Evolutionary conservation across 2,113 vertebrate species (phyloP), one percentile per base, ranked within the genome.

Genomic region (Pelecanoides urinatrix): DNA sequence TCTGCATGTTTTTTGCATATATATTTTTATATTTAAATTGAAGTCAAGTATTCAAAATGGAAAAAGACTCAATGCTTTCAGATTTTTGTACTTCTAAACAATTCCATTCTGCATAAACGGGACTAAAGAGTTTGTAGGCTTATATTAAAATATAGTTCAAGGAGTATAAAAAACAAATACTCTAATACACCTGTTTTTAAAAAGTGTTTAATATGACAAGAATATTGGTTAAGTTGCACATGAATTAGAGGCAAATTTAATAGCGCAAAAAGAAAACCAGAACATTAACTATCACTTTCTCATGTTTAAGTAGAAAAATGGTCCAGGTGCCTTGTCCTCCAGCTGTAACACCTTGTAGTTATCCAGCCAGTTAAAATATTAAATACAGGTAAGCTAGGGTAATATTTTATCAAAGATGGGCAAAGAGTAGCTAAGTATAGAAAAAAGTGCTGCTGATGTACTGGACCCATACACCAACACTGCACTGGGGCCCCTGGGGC

Each of bases 1-100:
- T 53, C 32, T 59, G 38, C 17, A 10, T 38, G 4, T 36, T 21
- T 62, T 91, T 59, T 81, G 29, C 15, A 32, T 83, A 80, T 38
- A 79, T 16, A 61, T 67, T 44, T 91, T 92, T 29, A 40, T 94
- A 92, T 91, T 91, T 94, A 91, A 86, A n/a, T 25, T 85, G 59
- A 82, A 84, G 50, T 74, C 29, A n/a, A 32, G 27, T 88, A 79
- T 96, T 89, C 16, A 89, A 95, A 86, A 90, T 36, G 38, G 38
- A 82, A 38, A 92, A 83, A 78, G 86, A 49, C 30, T 47, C 22
- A 85, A 56, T 30, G 25, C 19, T 58, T 78, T 65, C 42, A 67
- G 25, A 47, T 90, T 96, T 96, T 81, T 67, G 27, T 91, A 77
- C 44, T 96, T 96, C 42, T 62, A 70, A 88, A 72, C 9, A 82